Base-by-base conservation (phyloP, 2,113 vertebrate genomes). In the Oceanodroma tethys region DNA sequence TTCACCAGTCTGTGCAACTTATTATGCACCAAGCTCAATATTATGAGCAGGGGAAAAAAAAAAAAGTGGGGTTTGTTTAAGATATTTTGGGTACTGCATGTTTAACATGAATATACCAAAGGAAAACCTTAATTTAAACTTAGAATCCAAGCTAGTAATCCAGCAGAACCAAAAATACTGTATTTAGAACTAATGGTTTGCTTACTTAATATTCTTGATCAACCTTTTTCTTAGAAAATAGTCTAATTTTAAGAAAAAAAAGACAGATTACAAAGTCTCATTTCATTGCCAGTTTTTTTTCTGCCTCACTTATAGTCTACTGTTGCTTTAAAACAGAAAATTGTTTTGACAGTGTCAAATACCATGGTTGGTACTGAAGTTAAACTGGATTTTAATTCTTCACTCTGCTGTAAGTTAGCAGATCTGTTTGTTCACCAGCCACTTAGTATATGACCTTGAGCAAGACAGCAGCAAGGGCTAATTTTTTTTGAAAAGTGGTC, bases 361-460 rank as follows among this genome's bases (percentile, higher is more conserved):
- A 60, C 29, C 8, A 2, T 43, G 48, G 45, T 10, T 94, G 63
- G 32, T 86, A 34, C 55, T 32, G 63, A 20, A 72, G 66, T 87
- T 52, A 56, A 95, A 40, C 32, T 38, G 19, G 71, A 36, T 85
- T 93, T 93, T 88, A 70, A 58, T 90, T 93, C 81, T 87, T 94
- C 56, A 3, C 42, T 68, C 45, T 75, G 55, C 81, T 82, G 87
- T 10, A 59, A 93, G 67, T 62, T 82, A 82, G 71, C 88, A 74
- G 71, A 48, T 81, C 75, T 90, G 53, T 95, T 83, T 93, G 82
- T 38, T 75, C 92, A 30, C 42, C 85, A 83, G 67, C 42, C 50
- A 25, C 82, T 93, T 58, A 71, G 81, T 13, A 7, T 74, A 36
- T 67, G 95, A 95, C 93, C 92, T 78, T 90, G 95, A 83, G 93